phyloP scores from a whole-genome alignment of 2,797 vertebrate genomes.

The Sarcophilus harrisii region DNA sequence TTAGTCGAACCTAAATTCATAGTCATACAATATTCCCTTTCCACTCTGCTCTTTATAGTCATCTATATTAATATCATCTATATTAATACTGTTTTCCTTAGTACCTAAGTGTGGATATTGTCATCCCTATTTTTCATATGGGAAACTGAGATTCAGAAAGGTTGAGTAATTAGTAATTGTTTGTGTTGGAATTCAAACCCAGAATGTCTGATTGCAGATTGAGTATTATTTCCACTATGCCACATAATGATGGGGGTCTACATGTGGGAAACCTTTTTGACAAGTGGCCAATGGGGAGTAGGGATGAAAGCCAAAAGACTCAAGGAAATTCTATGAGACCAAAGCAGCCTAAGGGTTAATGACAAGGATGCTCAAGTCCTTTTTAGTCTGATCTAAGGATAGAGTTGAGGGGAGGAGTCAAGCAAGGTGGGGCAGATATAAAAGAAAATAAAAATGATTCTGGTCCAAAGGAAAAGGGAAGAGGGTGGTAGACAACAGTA shows the following conservation, averaged over 20 bases:
- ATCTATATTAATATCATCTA: neutral
- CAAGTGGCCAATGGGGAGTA: neutral
- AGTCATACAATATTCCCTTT: neutral
- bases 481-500: neutral
- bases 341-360: neutral
- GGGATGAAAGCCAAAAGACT: neutral
- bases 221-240: neutral
- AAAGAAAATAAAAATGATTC: neutral
- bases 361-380: neutral
- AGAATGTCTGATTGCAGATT: neutral
- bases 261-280: neutral
- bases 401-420: neutral
- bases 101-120: neutral
- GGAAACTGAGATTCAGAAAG: neutral
- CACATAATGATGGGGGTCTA: neutral
- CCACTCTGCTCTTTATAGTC: neutral
- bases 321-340: neutral
- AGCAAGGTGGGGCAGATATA: neutral
- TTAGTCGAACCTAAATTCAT: neutral
- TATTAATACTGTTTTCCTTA: neutral
- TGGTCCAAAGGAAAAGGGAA: neutral
- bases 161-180: neutral
- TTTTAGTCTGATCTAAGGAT: neutral
- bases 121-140: neutral
- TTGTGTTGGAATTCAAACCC: neutral